Conservation (phyloP, 2,113 vertebrate genomes). For the Donacobius atricapilla region DNA sequence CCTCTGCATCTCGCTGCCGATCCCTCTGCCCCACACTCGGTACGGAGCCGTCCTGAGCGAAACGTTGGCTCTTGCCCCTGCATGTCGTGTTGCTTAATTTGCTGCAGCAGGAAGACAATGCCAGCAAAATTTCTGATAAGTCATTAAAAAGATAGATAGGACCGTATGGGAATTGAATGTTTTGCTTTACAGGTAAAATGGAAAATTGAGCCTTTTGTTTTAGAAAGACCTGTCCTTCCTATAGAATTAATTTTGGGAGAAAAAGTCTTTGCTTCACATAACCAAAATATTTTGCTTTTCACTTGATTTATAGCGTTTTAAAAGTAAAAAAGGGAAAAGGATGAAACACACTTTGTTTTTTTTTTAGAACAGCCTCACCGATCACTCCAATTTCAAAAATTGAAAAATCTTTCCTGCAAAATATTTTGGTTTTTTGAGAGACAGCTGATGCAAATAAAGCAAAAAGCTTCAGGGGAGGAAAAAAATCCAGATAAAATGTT, state of each 20-base stretch:
- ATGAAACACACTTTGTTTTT: not conserved
- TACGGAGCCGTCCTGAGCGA: constrained; percentile 11
- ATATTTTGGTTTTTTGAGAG: not conserved
- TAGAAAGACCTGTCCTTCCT: not conserved
- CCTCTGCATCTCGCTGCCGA: constrained; percentile 95
- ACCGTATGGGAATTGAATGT: not conserved
- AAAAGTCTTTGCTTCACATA: not conserved
- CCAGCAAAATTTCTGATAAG: not conserved
- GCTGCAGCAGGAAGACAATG: not conserved
- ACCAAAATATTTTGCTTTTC: not conserved
- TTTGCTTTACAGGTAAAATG: not conserved
- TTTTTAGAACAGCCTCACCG: not conserved
- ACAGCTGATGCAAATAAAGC: not conserved
- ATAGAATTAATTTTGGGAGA: not conserved
- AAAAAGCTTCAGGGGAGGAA: not conserved
- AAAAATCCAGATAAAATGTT: not conserved
- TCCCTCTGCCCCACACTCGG: constrained; percentile 94
- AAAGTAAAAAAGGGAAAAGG: not conserved
- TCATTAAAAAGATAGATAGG: not conserved
- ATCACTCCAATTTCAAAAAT: not conserved
- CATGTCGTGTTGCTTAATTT: not conserved
- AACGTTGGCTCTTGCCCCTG: accelerated
- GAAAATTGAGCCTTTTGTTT: not conserved
- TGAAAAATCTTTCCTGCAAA: not conserved
- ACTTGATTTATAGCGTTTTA: not conserved